Evolutionary conservation across 2,113 vertebrate species (phyloP).

Genomic region (Labrus mixtus): DNA sequence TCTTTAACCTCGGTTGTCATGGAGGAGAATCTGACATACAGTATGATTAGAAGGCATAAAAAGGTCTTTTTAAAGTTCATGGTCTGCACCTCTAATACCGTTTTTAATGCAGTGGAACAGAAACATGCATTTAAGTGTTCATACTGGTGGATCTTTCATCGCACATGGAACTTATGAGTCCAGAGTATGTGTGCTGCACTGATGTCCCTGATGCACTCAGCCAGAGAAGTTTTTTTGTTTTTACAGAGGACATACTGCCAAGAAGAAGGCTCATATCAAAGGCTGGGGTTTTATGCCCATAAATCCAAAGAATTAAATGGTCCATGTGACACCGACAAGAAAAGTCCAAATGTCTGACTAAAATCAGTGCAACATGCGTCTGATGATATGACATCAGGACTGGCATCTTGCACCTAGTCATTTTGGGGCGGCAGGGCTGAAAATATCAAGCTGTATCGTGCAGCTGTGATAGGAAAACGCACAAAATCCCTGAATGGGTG

Average conservation of each 20-base stretch:
- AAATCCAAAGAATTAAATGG: conserved; percentile 46
- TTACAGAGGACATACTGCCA: conserved; percentile 27
- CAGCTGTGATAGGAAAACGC: conserved; percentile 66
- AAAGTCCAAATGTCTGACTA: conserved; percentile 41
- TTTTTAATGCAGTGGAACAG: conserved; percentile 39
- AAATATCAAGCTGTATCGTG: conserved; percentile 56
- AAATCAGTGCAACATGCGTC: conserved; percentile 28
- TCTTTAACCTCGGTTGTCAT: conserved; percentile 44
- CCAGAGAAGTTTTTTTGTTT: conserved; percentile 36
- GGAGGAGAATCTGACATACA: conserved; percentile 37
- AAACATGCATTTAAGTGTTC: conserved; percentile 49
- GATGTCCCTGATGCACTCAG: conserved; percentile 26
- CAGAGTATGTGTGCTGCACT: background rate
- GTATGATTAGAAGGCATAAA: conserved; percentile 62
- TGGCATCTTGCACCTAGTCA: conserved; percentile 67
- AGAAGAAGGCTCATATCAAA: conserved; percentile 39
- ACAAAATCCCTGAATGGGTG: conserved; percentile 27
- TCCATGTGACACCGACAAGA: conserved; percentile 50
- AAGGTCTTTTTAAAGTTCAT: conserved; percentile 53
- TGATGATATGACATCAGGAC: conserved; percentile 61
- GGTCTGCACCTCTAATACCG: conserved; percentile 37
- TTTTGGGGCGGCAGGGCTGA: conserved; percentile 60
- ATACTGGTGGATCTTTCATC: conserved; percentile 35
- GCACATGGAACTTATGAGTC: conserved; percentile 24
- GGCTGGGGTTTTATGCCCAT: conserved; percentile 17